These are phyloP conservation scores for Cryptotermes secundus DNA, from an alignment of 1,140 invertebrate species.

Conservation along the genomic window DNA sequence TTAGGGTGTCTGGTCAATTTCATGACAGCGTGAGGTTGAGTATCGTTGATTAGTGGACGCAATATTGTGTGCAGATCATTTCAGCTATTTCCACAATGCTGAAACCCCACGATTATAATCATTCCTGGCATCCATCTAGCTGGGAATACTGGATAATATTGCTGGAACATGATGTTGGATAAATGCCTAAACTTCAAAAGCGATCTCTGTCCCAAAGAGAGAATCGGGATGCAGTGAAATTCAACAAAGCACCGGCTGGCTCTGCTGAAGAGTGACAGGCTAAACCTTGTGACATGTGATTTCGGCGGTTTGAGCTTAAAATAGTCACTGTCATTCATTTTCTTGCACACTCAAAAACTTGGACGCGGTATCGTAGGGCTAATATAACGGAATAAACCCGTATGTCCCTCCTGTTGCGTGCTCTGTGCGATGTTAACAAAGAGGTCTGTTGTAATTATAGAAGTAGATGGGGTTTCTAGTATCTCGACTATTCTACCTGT, in stretches of 20 bases:
- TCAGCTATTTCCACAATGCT: conserved; percentile 3
- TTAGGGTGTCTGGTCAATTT: neutral
- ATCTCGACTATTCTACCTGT: too few relatives aligned
- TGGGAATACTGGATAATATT: neutral
- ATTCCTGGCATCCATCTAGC: conserved; percentile 1
- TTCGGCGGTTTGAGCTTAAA: too few relatives aligned
- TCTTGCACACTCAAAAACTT: too few relatives aligned
- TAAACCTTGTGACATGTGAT: too few relatives aligned
- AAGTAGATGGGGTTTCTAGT: too few relatives aligned
- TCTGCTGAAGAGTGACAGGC: too few relatives aligned
- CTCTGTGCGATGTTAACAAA: too few relatives aligned
- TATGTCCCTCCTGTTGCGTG: too few relatives aligned
- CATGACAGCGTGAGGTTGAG: neutral
- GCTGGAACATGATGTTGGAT: neutral
- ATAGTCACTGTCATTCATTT: too few relatives aligned
- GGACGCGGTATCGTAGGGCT: too few relatives aligned
- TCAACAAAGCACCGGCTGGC: neutral
- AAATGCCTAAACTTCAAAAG: conserved; percentile 1
- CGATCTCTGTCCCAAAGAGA: neutral
- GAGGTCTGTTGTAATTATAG: too few relatives aligned
- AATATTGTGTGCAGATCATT: neutral
- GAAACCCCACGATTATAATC: neutral
- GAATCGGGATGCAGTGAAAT: neutral
- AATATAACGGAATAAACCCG: too few relatives aligned
- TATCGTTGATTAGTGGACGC: neutral